phyloP scores from a whole-genome alignment of 2,113 vertebrate species.

The Proterorhinus semilunaris region DNA sequence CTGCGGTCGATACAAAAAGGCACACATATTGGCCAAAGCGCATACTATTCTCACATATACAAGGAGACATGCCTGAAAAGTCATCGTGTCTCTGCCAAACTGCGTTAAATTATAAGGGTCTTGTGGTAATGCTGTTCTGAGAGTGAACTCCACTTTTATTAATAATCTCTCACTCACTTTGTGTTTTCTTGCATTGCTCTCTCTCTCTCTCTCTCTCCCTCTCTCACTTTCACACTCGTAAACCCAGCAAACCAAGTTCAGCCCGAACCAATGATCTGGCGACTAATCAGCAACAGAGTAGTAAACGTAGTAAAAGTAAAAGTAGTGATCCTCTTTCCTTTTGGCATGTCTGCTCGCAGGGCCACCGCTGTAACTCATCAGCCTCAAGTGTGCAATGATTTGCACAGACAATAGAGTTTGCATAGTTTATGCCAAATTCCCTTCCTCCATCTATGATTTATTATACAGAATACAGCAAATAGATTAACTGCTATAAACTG shows the following conservation, averaged over 20 bases:
- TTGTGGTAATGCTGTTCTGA: conserved; percentile 31
- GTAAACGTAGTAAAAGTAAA: background rate
- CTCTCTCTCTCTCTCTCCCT: conserved; percentile 39
- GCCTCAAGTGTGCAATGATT: background rate
- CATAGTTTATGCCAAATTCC: background rate
- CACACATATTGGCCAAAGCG: conserved; percentile 8
- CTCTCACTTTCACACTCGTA: conserved; percentile 49
- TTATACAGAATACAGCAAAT: too few species aligned
- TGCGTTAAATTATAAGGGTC: conserved; percentile 50
- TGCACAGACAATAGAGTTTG: background rate
- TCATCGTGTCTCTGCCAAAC: conserved; percentile 41
- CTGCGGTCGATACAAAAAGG: conserved; percentile 54
- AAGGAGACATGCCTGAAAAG: conserved; percentile 7
- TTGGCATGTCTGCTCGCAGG: background rate
- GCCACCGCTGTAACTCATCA: background rate
- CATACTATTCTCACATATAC: conserved; percentile 16
- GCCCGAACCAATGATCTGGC: conserved; percentile 26
- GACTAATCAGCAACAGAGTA: conserved; percentile 8
- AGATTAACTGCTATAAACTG: too few species aligned
- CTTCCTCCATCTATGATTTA: too few species aligned
- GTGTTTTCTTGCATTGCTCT: conserved; percentile 4
- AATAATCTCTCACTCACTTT: conserved; percentile 29
- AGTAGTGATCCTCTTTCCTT: background rate
- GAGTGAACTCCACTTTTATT: conserved; percentile 42
- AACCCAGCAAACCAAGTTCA: conserved; percentile 36